Percentiles rank a stretch among this genome's conserved stretches.
phyloP scores from a whole-genome alignment of 2,797 vertebrate genomes.

The Pangasius sanitwongsei region DNA sequence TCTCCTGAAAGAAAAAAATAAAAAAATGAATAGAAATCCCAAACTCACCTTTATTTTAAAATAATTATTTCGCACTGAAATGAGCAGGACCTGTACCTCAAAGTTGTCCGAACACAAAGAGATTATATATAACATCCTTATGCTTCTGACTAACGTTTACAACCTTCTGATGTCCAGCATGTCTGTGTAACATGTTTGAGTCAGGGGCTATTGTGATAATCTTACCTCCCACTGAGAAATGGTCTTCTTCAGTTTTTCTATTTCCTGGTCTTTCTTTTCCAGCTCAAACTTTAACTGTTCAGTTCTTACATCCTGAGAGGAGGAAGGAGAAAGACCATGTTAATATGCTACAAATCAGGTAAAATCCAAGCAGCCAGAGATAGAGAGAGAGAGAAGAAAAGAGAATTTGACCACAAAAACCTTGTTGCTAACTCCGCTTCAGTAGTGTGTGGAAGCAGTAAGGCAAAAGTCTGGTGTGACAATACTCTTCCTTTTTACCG shows the following conservation, averaged over 20 bases:
- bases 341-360: background rate
- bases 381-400: background rate
- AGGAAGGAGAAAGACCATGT: background rate
- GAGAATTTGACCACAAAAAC: background rate
- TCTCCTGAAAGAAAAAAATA: slow-evolving; percentile 69
- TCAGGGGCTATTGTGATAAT: background rate
- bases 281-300: slow-evolving; percentile 89
- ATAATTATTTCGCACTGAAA: background rate
- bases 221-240: slow-evolving; percentile 90
- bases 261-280: slow-evolving; percentile 93
- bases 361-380: background rate
- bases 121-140: background rate
- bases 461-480: background rate
- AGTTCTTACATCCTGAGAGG: slow-evolving; percentile 82
- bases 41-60: background rate
- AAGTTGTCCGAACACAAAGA: background rate
- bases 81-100: background rate
- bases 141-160: background rate
- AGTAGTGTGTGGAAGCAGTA: background rate
- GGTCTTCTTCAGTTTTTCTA: slow-evolving; percentile 83
- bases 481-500: background rate
- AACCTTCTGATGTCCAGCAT: background rate
- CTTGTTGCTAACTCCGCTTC: background rate
- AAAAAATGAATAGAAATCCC: background rate
- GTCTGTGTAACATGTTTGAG: background rate